Base-by-base conservation (phyloP, 2,797 vertebrate genomes). In the Loris lydekkerianus region DNA sequence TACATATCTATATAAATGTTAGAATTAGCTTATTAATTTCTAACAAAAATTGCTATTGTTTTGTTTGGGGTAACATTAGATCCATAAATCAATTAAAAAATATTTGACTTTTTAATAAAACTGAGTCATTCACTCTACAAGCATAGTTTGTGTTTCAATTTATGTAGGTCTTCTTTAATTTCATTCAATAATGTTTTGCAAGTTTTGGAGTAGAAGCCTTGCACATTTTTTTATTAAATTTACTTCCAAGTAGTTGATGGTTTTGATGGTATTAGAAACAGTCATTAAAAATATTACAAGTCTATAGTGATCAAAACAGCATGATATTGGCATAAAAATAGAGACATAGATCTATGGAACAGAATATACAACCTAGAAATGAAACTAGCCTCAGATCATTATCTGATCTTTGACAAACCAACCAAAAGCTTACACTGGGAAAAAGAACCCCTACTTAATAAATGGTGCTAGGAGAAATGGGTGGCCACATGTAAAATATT, bases 171-270 rank as follows among this genome's bases (percentile, higher is more conserved):
- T 78, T 63, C 31, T 93, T 93, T 56, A 72, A 91, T 88, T 93
- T 91, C 6, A 85, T 46, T 81, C 43, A 81, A 5, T 88, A 80
- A 70, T 78, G 11, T 82, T 78, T 63, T 77, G n/a, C 9, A 73
- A n/a, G 43, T 84, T 85, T 85, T 81, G 63, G 49, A 75, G 34
- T 56, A 53, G n/a, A 86, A 34, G 7, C 70, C 21, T 61, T 18
- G 2, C 7, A 60, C 9, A 73, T 85, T 65, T 80, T 85, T 85
- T 91, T 85, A 46, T 88, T 95, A 94, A 80, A 63, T 75, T 89
- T 87, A 83, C 56, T 78, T 93, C 34, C 61, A 85, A 23, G 10
- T 73, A 60, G 37, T 78, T 87, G 82, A 58, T 88, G 5, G 58
- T 89, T 93, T 49, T 89, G 11, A 31, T 65, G 1, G 23, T 65